These are phyloP conservation scores for Rhorus exstirpatorius DNA, from an alignment of 2,888 invertebrate genomes.

Conservation along the genomic window DNA sequence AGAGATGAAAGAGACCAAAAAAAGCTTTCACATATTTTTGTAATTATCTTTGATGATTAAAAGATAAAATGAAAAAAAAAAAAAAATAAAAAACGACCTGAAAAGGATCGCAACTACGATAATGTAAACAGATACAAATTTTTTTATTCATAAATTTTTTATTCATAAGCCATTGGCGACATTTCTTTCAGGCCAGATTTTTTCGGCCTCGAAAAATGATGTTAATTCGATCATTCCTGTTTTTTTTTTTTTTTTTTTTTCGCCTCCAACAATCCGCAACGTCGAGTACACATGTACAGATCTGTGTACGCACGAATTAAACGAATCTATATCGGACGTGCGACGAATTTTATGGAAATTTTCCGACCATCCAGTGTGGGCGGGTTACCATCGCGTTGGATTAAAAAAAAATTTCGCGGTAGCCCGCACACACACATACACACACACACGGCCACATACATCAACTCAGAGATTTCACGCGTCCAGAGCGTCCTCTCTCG, in stretches of 20 bases:
- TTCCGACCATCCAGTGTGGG: slow-evolving; percentile 6
- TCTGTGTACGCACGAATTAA: slow-evolving; percentile 44
- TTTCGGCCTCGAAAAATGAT: slow-evolving; percentile 20
- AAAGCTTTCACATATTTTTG: too few species aligned
- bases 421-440: slow-evolving; percentile 5
- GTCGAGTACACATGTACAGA: slow-evolving; percentile 13
- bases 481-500: slow-evolving; percentile 17
- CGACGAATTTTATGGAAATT: slow-evolving; percentile 70
- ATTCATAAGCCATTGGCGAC: slow-evolving; percentile 9
- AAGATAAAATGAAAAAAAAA: too few species aligned
- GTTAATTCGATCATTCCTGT: slow-evolving; percentile 37
- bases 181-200: background rate
- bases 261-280: background rate
- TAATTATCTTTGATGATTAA: too few species aligned
- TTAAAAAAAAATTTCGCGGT: slow-evolving; percentile 38
- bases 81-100: too few species aligned
- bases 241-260: too few species aligned
- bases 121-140: too few species aligned
- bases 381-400: slow-evolving; percentile 20
- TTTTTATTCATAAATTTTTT: too few species aligned
- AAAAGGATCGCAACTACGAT: too few species aligned
- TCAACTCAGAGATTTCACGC: background rate
- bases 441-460: background rate
- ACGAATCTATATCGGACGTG: slow-evolving; percentile 74
- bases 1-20: too few species aligned